Base-by-base conservation (phyloP, 2,888 invertebrate genomes). In the Dascillus cervinus region DNA sequence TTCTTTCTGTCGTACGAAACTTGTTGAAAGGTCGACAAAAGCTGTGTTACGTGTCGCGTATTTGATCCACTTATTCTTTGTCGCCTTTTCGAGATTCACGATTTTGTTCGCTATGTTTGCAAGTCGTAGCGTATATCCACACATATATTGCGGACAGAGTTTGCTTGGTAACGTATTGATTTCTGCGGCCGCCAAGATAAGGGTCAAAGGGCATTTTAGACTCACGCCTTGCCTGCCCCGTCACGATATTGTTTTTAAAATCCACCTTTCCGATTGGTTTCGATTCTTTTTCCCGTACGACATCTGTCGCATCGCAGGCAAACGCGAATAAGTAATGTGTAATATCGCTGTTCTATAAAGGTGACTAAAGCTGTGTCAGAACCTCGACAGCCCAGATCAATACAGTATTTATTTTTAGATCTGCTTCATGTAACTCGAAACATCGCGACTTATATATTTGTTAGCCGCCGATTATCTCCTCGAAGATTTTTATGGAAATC, bases 141-240 rank as follows among this genome's bases (percentile, higher is more conserved):
- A 49, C 20, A 25, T 39, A 36, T 46, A 50, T 53, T 52, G 49
- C 52, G 50, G 52, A 48, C 46, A 47, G 47, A 47, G 46, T 43
- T 46, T 51, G 53, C 53, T 53, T 44, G 53, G 50, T 52, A 53
- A 55, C 48, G 56, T 62, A 62, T 62, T 61, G 62, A 62, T 62
- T 62, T 60, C 56, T 55, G 51, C 44, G 58, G 53, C 56, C 58
- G 58, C 58, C 52, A 58, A 60, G 57, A 62, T 58, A 55, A 58
- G 60, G 62, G 61, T 60, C 62, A 61, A 55, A 60, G 60, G 58
- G 59, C 58, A 60, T 50, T 53, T 50, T 41, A 41, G 42, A 48
- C 48, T 47, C 40, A 35, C 23, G 32, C 26, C 29, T 35, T 39
- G n/a, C 32, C 34, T 39, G 34, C 34, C 24, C 31, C 22, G 8